A percentile compares a stretch with the other conserved stretches of the same genome.
Conservation (phyloP, 2,888 invertebrate genomes). For the Sinopyrophorus schimmeli region DNA sequence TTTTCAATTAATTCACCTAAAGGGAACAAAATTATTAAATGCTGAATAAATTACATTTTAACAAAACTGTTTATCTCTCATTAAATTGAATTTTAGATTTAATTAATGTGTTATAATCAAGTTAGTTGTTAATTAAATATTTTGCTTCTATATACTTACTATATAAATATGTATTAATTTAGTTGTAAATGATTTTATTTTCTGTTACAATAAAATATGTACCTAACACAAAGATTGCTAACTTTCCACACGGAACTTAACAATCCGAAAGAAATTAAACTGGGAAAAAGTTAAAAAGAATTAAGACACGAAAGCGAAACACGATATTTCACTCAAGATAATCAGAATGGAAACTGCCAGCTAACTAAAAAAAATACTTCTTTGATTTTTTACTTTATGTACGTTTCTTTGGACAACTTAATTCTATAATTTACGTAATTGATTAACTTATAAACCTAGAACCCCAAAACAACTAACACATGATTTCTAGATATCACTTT, state of each 20-base stretch:
- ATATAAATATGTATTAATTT: too few species aligned
- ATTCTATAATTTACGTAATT: too few species aligned
- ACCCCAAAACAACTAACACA: too few species aligned
- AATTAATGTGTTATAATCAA: conserved; percentile 30
- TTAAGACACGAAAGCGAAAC: conserved; percentile 25
- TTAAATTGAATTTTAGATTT: conserved; percentile 32
- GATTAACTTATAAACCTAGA: too few species aligned
- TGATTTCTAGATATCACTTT: too few species aligned
- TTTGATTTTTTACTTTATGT: too few species aligned
- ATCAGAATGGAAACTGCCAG: conserved; percentile 26
- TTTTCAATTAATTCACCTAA: conserved; percentile 32
- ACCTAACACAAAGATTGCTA: too few species aligned
- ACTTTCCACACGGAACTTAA: background rate
- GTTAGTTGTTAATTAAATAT: conserved; percentile 26
- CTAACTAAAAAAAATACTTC: conserved; percentile 18
- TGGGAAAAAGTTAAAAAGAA: conserved; percentile 25
- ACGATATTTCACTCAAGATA: conserved; percentile 26
- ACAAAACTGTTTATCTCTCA: conserved; percentile 33
- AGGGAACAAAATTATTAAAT: conserved; percentile 31
- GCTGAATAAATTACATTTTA: conserved; percentile 32
- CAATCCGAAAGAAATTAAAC: conserved; percentile 25
- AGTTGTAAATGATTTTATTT: conserved; percentile 13
- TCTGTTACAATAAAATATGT: too few species aligned
- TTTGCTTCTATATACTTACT: too few species aligned
- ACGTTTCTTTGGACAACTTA: too few species aligned